phyloP scores from a whole-genome alignment of 1,140 invertebrate genomes.

The Aricia agestis region DNA sequence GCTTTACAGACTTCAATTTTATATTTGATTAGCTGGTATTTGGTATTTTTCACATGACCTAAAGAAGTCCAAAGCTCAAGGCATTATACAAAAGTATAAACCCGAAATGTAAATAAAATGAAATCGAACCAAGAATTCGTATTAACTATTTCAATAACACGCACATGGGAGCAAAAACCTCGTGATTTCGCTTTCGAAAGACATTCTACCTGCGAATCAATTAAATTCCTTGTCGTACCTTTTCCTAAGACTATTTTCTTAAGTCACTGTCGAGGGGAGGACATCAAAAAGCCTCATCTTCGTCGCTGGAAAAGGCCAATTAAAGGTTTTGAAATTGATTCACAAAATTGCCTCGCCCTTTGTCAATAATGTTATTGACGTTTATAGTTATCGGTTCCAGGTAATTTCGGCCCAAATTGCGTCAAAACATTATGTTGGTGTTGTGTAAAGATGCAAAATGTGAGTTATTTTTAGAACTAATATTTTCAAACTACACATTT shows the following conservation, averaged over 20 bases:
- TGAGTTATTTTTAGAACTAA: no score
- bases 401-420: neutral
- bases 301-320: slow-evolving; percentile 50
- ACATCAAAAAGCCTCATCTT: slow-evolving; percentile 53
- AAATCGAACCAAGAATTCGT: neutral
- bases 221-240: slow-evolving; percentile 63
- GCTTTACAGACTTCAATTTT: no score
- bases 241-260: slow-evolving; percentile 54
- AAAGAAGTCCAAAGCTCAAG: no score
- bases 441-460: neutral
- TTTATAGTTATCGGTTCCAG: slow-evolving; percentile 29
- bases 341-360: slow-evolving; percentile 45
- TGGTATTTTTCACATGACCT: no score
- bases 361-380: slow-evolving; percentile 57
- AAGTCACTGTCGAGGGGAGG: slow-evolving; percentile 40
- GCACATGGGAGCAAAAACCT: slow-evolving; percentile 33
- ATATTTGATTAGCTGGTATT: no score
- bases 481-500: no score
- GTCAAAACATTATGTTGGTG: neutral
- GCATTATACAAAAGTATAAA: no score
- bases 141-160: slow-evolving; percentile 41
- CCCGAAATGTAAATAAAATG: neutral
- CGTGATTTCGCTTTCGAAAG: slow-evolving; percentile 39
- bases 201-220: slow-evolving; percentile 58
- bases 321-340: slow-evolving; percentile 69